phyloP scores from a whole-genome alignment of 2,113 vertebrate genomes.

The Haliaeetus leucogaster region DNA sequence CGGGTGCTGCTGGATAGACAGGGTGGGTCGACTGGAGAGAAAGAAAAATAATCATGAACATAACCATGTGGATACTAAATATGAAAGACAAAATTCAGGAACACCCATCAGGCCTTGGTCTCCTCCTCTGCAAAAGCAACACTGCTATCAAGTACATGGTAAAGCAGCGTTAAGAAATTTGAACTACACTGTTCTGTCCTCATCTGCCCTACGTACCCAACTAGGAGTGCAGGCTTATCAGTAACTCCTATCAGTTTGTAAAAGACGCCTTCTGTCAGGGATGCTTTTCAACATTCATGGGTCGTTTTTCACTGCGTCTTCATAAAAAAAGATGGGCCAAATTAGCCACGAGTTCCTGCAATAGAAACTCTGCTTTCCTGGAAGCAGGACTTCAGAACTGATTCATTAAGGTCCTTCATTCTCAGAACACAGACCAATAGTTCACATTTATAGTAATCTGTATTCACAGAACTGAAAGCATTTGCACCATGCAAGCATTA shows the following conservation, averaged over 20 bases:
- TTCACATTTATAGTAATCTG: neutral
- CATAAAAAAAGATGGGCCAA: neutral
- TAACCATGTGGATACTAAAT: fast-evolving
- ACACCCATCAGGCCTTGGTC: neutral
- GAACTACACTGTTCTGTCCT: neutral
- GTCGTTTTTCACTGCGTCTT: neutral
- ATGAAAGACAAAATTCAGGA: neutral
- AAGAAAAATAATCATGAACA: neutral
- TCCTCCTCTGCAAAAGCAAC: neutral
- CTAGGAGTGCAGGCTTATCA: neutral
- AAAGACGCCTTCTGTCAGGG: neutral
- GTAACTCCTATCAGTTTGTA: neutral
- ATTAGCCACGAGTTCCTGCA: neutral
- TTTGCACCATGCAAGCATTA: neutral
- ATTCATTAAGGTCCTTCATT: neutral
- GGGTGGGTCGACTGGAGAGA: slow-evolving; percentile 79
- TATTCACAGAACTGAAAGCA: neutral
- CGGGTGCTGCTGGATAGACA: slow-evolving; percentile 88
- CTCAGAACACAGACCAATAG: neutral
- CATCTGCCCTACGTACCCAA: fast-evolving
- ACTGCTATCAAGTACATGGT: fast-evolving
- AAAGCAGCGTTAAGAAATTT: fast-evolving
- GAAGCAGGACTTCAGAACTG: neutral
- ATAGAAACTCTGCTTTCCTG: neutral
- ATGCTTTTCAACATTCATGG: neutral